phyloP scores from a whole-genome alignment of 2,113 vertebrate genomes.

The Maccullochella peelii region DNA sequence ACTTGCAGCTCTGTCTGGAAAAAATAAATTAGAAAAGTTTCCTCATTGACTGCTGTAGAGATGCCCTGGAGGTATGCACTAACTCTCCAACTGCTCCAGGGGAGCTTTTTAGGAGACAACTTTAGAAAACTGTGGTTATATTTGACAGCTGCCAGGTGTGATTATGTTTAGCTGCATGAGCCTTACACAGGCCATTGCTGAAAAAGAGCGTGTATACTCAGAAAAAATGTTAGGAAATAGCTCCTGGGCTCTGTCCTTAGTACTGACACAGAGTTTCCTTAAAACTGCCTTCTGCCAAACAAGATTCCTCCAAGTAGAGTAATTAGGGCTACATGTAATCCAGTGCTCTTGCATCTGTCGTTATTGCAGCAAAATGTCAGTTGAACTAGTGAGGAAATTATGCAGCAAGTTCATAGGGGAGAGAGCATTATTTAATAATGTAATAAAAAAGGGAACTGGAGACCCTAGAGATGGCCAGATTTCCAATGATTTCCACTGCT shows the following conservation, averaged over 20 bases:
- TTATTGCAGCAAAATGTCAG: constrained; percentile 45
- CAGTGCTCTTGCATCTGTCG: constrained; percentile 52
- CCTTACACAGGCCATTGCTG: constrained; percentile 24
- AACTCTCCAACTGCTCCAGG: constrained; percentile 29
- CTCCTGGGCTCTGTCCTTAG: constrained; percentile 15
- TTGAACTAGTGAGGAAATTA: constrained; percentile 44
- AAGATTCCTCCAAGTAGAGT: constrained; percentile 36
- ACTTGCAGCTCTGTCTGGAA: constrained; percentile 11
- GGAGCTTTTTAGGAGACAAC: constrained; percentile 38
- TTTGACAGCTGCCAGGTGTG: constrained; percentile 54
- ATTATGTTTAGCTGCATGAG: constrained; percentile 41
- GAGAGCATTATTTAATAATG: constrained; percentile 40
- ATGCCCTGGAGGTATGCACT: constrained; percentile 33
- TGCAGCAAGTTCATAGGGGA: constrained; percentile 33
- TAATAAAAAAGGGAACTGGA: constrained; percentile 19
- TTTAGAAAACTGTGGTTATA: constrained; percentile 42
- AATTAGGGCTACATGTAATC: constrained; percentile 46
- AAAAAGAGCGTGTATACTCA: constrained; percentile 5
- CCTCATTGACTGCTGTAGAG: constrained; percentile 23
- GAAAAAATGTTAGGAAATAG: constrained; percentile 13
- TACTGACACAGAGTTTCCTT: constrained; percentile 14
- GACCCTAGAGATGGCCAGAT: constrained; percentile 12
- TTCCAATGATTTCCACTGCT: constrained; percentile 12
- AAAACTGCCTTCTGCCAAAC: constrained; percentile 33
- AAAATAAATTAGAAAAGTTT: constrained; percentile 27